Conservation (phyloP, 2,113 vertebrate genomes). For the Dipodomys spectabilis region DNA sequence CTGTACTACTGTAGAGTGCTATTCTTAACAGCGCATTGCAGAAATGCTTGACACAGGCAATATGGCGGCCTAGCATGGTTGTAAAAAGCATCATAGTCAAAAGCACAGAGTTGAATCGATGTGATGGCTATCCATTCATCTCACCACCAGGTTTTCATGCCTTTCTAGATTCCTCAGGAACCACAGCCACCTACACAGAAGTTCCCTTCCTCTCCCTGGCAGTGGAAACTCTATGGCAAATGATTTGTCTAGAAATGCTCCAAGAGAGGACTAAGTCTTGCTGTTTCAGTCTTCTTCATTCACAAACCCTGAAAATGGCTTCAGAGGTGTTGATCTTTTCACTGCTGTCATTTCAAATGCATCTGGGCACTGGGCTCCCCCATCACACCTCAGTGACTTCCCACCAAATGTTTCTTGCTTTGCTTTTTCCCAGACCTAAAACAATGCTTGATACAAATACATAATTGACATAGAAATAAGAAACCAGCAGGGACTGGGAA, state of each 20-base stretch:
- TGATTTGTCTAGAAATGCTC: constrained; percentile 6
- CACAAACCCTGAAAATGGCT: background rate
- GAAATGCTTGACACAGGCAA: background rate
- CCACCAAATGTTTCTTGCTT: background rate
- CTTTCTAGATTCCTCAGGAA: background rate
- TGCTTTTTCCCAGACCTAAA: background rate
- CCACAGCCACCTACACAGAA: background rate
- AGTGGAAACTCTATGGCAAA: background rate
- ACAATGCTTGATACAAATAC: background rate
- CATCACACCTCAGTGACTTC: background rate
- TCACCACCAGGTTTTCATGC: background rate
- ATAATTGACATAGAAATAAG: background rate
- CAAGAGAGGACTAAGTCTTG: background rate
- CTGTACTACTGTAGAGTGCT: too few relatives aligned
- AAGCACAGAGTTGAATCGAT: background rate
- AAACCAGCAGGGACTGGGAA: too few relatives aligned
- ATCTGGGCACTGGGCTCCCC: background rate
- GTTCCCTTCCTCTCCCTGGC: background rate
- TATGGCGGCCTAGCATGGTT: background rate
- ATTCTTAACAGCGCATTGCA: too few relatives aligned
- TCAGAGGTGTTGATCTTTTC: background rate
- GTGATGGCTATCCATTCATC: background rate
- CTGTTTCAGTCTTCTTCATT: background rate
- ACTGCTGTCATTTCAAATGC: background rate
- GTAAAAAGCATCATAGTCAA: background rate